These are phyloP conservation scores for Amorpha juglandis DNA, from an alignment of 2,888 invertebrate genomes.

Conservation along the genomic window DNA sequence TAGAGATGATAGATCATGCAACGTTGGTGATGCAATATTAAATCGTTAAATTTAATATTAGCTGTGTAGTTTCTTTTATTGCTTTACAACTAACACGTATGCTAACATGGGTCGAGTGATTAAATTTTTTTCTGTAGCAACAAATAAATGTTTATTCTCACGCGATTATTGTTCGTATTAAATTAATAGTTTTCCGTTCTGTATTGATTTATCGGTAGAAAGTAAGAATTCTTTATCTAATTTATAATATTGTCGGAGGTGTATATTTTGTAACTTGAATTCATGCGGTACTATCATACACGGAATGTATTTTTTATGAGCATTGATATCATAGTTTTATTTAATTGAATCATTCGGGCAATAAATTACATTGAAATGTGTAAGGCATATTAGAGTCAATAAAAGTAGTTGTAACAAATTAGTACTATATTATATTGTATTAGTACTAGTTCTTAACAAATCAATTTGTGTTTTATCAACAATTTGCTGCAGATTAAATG, in stretches of 20 bases:
- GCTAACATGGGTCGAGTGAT: conserved; percentile 73
- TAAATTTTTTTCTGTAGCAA: conserved; percentile 63
- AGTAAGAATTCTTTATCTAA: conserved; percentile 42
- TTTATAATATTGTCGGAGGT: conserved; percentile 27
- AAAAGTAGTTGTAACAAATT: too few species aligned
- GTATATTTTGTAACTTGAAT: conserved; percentile 27
- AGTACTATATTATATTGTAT: too few species aligned
- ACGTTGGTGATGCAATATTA: conserved; percentile 74
- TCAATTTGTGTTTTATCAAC: too few species aligned
- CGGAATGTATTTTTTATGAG: conserved; percentile 22
- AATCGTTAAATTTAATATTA: conserved; percentile 83
- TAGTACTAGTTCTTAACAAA: neutral
- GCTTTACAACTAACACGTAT: conserved; percentile 75
- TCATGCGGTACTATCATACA: conserved; percentile 21
- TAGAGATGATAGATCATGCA: conserved; percentile 53
- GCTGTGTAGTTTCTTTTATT: conserved; percentile 78
- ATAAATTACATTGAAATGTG: conserved; percentile 6
- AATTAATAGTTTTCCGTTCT: conserved; percentile 59
- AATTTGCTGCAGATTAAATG: too few species aligned
- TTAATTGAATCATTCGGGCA: conserved; percentile 6
- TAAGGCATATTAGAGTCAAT: neutral
- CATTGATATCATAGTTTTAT: conserved; percentile 20
- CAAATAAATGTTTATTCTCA: conserved; percentile 79
- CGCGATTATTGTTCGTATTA: conserved; percentile 71
- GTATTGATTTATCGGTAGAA: conserved; percentile 61